Evolutionary conservation across 2,888 invertebrate genomes (phyloP), one percentile per base, ranked within the genome.

Genomic region (Lepidochrysops patricia): DNA sequence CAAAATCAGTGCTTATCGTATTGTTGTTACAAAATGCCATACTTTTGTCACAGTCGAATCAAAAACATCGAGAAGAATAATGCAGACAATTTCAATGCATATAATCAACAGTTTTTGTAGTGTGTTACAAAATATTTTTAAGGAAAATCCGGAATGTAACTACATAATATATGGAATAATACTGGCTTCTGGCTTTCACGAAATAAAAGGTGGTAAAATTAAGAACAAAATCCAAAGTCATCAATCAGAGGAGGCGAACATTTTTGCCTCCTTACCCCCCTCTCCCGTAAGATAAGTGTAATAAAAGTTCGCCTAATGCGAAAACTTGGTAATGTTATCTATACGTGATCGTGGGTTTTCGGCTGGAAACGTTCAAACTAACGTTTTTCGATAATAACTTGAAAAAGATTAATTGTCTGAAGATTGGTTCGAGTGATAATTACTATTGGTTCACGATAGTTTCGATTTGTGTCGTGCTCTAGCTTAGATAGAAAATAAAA

Each of bases 321-420:
- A 77, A 87, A 88, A 88, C 84, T 88, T 87, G 70, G 80, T 86
- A 84, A 87, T 88, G 85, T 85, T 88, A 88, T 88, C 87, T 72
- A 82, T 83, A 88, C 87, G 88, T 87, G 87, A 88, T 88, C 88
- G 82, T 79, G 83, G 81, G 82, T 83, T 83, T 82, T 84, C 81
- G 76, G 76, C 74, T 70, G 69, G 73, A 72, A 76, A 70, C 63
- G 70, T 62, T 69, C 66, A 66, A 75, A 84, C 86, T 76, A 81
- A 72, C 72, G 81, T 74, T 82, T 80, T 74, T 75, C 77, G 81
- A 82, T 71, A 61, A 35, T 52, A 70, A 69, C 62, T 35, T 56
- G 68, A 73, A 78, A 79, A 77, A 80, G 79, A 70, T 67, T 76
- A 73, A 75, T 77, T 74, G 71, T 70, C 68, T 73, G 56, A 66